Base-by-base conservation (phyloP, 2,888 invertebrate species). In the Coelopa pilipes region DNA sequence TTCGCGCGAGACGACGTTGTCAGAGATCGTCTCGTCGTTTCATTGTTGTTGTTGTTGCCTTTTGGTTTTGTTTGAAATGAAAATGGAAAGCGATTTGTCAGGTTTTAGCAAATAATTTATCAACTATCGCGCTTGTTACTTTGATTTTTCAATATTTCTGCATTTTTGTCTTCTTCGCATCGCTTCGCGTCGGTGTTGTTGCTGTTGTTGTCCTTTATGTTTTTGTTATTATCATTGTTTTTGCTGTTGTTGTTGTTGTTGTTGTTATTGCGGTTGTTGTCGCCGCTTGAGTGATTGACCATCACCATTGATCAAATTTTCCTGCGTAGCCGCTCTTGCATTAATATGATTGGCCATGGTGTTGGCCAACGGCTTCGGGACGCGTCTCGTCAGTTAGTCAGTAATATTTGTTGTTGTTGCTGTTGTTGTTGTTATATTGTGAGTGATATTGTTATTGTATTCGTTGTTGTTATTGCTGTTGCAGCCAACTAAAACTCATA, bases 71-170 rank as follows among this genome's bases (percentile, higher is more conserved):
- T 75, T 74, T 76, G 72, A 75, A 75, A 79, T 79, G 79, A 83
- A 84, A 84, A 85, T 85, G 84, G 85, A 85, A 85, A 85, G 85
- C 85, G 83, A 85, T 85, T 85, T 84, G 85, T 83, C 85, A 83
- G 82, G 80, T 81, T 83, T 84, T 79, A 78, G 80, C 81, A 78
- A 81, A 84, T 82, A 83, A 82, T 83, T 83, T 82, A 81, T 78
- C 79, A 77, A 73, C 75, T 17, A 71, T 24, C 62, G 57, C 68
- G 55, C 71, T 74, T 67, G 63, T 70, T 55, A 55, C 65, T 47
- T 13, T 45, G 66, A 49, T 72, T 53, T 72, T 57, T 72, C 21
- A 45, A 50, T 34, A 47, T 66, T 46, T 45, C 68, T 62, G 60
- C 50, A 34, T 69, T 34, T 34, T 34, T 34, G 34, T 34, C n/a